These are phyloP conservation scores for Lethrus apterus DNA, from an alignment of 1,140 invertebrate species.

Conservation along the genomic window DNA sequence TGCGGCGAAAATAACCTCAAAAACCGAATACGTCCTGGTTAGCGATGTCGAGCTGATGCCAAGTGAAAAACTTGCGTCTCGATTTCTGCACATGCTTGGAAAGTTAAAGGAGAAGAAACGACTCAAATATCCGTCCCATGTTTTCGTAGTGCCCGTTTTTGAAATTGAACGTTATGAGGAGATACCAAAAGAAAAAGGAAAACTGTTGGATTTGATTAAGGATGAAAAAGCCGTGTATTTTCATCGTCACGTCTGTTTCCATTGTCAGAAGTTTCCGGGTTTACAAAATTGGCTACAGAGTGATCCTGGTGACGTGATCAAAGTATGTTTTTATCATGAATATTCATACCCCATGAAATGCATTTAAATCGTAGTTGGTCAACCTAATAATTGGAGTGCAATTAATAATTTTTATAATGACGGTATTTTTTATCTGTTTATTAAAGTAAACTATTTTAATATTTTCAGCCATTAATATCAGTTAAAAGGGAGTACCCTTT, in stretches of 20 bases:
- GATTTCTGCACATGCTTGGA: conserved; percentile 54
- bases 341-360: too few species aligned
- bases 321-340: conserved; percentile 26
- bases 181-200: conserved; percentile 53
- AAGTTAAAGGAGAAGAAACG: conserved; percentile 40
- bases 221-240: conserved; percentile 54
- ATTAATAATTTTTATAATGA: neutral
- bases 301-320: conserved; percentile 41
- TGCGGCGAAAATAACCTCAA: conserved; percentile 53
- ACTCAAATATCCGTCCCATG: conserved; percentile 43
- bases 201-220: conserved; percentile 43
- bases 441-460: too few species aligned
- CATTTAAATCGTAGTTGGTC: neutral
- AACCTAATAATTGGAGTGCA: conserved; percentile 12
- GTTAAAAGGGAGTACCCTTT: conserved; percentile 62
- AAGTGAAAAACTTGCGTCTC: conserved; percentile 52
- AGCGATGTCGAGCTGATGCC: conserved; percentile 71
- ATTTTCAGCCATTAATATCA: conserved; percentile 55
- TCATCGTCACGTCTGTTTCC: conserved; percentile 58
- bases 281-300: conserved; percentile 58
- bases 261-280: conserved; percentile 73
- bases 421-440: conserved; percentile 1
- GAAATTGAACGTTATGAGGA: conserved; percentile 58
- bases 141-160: conserved; percentile 67
- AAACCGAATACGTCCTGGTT: conserved; percentile 61